phyloP scores from a whole-genome alignment of 1,140 invertebrate species.

The Drosophila kikkawai region DNA sequence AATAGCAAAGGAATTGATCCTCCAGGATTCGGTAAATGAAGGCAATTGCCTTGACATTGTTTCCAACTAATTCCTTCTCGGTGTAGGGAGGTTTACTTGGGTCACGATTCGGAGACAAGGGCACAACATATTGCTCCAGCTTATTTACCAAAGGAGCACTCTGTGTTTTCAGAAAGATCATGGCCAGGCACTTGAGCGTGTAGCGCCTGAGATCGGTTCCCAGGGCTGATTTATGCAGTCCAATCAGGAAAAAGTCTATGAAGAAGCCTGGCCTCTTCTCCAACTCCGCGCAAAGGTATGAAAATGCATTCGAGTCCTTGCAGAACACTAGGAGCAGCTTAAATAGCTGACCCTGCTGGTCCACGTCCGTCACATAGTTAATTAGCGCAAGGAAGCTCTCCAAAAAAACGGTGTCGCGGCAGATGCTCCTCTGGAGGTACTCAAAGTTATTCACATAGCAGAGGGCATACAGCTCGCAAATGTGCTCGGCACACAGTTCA shows the following conservation, averaged over 20 bases:
- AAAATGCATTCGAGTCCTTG: slow-evolving; percentile 55
- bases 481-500: slow-evolving; percentile 48
- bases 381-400: slow-evolving; percentile 31
- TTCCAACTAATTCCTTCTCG: too few relatives aligned
- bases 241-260: slow-evolving; percentile 37
- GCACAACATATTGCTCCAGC: slow-evolving; percentile 31
- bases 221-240: slow-evolving; percentile 14
- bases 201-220: slow-evolving; percentile 42
- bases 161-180: slow-evolving; percentile 57
- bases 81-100: not conserved
- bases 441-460: slow-evolving; percentile 55
- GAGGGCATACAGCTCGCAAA: slow-evolving; percentile 62
- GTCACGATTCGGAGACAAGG: not conserved
- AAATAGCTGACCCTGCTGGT: slow-evolving; percentile 37
- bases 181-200: slow-evolving; percentile 31
- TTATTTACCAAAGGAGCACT: slow-evolving; percentile 12
- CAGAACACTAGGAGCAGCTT: slow-evolving; percentile 68
- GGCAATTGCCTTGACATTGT: slow-evolving; percentile 6
- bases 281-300: slow-evolving; percentile 47
- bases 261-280: slow-evolving; percentile 21
- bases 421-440: slow-evolving; percentile 69
- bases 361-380: slow-evolving; percentile 14
- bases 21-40: slow-evolving; percentile 46
- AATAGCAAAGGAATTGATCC: slow-evolving; percentile 50
- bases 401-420: slow-evolving; percentile 61